Conservation (phyloP, 2,113 vertebrate genomes). For the Galbula dea region DNA sequence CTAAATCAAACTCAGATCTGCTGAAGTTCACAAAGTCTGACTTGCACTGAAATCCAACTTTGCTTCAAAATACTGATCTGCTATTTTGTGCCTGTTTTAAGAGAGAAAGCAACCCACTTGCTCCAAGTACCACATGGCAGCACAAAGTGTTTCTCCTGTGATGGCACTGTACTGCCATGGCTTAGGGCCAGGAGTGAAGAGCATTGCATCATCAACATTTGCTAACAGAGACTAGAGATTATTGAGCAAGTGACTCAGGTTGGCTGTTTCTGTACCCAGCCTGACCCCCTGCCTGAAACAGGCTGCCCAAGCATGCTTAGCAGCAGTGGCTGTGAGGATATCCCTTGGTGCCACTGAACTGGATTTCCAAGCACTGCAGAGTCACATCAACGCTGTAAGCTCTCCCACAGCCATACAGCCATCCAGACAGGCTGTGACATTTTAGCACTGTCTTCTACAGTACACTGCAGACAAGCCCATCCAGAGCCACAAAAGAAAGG, state of each 20-base stretch:
- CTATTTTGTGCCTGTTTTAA: neutral
- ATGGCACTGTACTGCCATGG: neutral
- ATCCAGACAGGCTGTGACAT: neutral
- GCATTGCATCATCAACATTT: neutral
- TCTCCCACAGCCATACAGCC: neutral
- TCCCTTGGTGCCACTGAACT: neutral
- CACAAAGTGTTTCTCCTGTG: neutral
- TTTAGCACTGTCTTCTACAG: neutral
- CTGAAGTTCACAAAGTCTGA: neutral
- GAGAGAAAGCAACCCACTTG: neutral
- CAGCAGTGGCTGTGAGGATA: accelerated
- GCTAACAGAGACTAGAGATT: neutral
- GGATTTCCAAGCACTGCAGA: neutral
- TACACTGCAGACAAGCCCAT: neutral
- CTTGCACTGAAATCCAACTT: neutral
- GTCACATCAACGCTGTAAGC: neutral
- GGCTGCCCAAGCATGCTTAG: accelerated
- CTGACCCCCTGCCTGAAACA: neutral
- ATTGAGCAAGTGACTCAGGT: neutral
- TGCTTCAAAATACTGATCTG: neutral
- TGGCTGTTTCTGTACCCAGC: neutral
- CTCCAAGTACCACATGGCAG: neutral
- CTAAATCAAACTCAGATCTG: neutral
- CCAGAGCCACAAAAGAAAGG: neutral
- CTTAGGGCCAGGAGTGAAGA: neutral